These are phyloP conservation scores for Suricata suricatta DNA, from an alignment of 2,113 vertebrate species.

Conservation along the genomic window DNA sequence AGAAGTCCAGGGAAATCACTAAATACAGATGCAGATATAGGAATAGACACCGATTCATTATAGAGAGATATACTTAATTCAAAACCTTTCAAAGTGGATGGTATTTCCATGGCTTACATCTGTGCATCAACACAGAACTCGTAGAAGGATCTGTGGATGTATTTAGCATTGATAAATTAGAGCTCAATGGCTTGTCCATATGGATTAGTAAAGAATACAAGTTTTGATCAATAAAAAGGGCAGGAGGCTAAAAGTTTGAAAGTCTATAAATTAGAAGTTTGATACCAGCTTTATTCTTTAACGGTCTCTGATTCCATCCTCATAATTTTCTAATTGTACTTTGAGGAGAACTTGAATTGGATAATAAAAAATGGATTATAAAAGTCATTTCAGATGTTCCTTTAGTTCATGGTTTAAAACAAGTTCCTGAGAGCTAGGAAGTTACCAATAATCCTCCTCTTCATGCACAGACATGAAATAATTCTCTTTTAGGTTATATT, in stretches of 20 bases:
- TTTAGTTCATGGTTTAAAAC: slow-evolving; percentile 65
- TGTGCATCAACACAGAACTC: not conserved
- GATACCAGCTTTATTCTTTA: slow-evolving; percentile 68
- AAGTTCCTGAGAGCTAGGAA: slow-evolving; percentile 50
- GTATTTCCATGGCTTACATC: not conserved
- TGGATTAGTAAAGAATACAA: slow-evolving; percentile 61
- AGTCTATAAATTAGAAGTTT: slow-evolving; percentile 70
- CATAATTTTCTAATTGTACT: slow-evolving; percentile 80
- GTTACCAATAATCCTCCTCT: not conserved
- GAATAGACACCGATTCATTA: not conserved
- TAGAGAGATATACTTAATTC: not conserved
- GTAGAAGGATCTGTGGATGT: not conserved
- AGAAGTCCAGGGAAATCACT: not conserved
- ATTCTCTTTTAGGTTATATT: slow-evolving; percentile 24
- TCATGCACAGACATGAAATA: not conserved
- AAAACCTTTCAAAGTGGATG: not conserved
- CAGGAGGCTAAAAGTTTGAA: slow-evolving; percentile 59
- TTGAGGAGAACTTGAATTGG: slow-evolving; percentile 73
- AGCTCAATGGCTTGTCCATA: slow-evolving; percentile 48
- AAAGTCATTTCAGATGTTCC: slow-evolving; percentile 61
- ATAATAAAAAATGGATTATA: slow-evolving; percentile 74
- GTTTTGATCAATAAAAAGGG: slow-evolving; percentile 68
- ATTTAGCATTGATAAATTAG: slow-evolving; percentile 33
- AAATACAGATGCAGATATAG: not conserved
- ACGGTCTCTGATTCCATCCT: slow-evolving; percentile 67